Evolutionary conservation across 2,888 invertebrate genomes (phyloP), one percentile per base, ranked within the genome.

Genomic region (Xanthorhoe spadicearia): DNA sequence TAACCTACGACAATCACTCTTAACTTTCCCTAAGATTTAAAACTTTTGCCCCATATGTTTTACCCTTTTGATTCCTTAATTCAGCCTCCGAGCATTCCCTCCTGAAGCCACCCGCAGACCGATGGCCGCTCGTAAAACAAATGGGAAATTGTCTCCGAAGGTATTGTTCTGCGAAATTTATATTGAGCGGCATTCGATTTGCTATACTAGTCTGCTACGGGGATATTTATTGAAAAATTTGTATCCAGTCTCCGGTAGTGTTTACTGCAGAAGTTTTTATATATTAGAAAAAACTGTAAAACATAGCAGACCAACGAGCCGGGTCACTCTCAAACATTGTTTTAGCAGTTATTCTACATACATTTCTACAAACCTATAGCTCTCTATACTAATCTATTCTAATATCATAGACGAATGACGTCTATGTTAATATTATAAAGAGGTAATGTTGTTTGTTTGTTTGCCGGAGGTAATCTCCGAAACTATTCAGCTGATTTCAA

Each of bases 111-210:
- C 64, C 66, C 61, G 38, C 58, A 51, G 58, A 57, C 55, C 71
- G 66, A 66, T 68, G 68, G 62, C 65, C 68, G 68, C 64, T 78
- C 81, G 75, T 78, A 78, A 82, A 82, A 82, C 75, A 81, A 82
- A 81, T 72, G 77, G 74, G 62, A 68, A 55, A 72, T 77, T 76
- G 74, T 79, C 76, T 75, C 56, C 59, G 60, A 64, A 62, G 64
- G 63, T 71, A 73, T 67, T 74, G 63, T 69, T 68, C 66, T 67
- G 67, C 67, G 46, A 62, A 66, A 68, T 23, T 23, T 74, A 71
- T 73, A 75, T 76, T 74, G 76, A 71, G 53, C 66, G 53, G 60
- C 69, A 74, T 71, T 73, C 72, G 62, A 67, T 65, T 57, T 66
- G 46, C 49, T 64, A 50, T 35, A 35, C 13, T 48, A 55, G 49